Base-by-base conservation (phyloP, 2,797 vertebrate species). In the Coilia nasus region DNA sequence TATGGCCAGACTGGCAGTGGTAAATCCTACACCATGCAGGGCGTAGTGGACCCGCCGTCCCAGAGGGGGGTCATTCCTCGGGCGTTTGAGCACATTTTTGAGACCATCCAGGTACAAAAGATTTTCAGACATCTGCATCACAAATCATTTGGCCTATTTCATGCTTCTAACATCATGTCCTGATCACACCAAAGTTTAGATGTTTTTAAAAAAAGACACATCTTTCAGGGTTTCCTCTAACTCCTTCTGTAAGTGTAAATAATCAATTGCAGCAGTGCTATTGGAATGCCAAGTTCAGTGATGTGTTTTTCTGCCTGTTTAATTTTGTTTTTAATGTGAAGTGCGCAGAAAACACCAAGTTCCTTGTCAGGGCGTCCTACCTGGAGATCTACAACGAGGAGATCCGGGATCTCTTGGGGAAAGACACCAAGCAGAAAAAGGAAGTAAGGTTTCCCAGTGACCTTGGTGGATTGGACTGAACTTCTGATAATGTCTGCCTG, bases 1-100 rank as follows among this genome's bases (percentile, higher is more conserved):
- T 97, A 97, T 0, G 96, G 97, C 84, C 98, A 99, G 93, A 97
- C 97, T 0, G 97, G 97, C 91, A 98, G 98, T 0, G 96, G 97
- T 11, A 98, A 98, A 84, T 98, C 97, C 0, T 98, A 97, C 91
- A 97, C 97, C 89, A 98, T 97, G 97, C 97, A 98, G 92, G 98
- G 97, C 7, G 91, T 96, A 46, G 14, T 87, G 0, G 93, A 96
- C 41, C 96, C 96, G 0, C 86, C 95, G 3, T 82, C 91, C 1
- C 96, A 97, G 90, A 95, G 91, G 88, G 97, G 97, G 41, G 93
- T 98, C 88, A 97, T 98, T 60, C 97, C 97, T 12, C 92, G 97
- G 83, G 96, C 95, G 0, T 97, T 97, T 83, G 98, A 98, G 81
- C 97, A 97, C 86, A 89, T 97, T 85, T 98, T 98, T 88, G 97